A percentile compares a stretch with the other conserved stretches of the same genome.
phyloP scores from a whole-genome alignment of 2,888 invertebrate species.

The Rotaria socialis region DNA sequence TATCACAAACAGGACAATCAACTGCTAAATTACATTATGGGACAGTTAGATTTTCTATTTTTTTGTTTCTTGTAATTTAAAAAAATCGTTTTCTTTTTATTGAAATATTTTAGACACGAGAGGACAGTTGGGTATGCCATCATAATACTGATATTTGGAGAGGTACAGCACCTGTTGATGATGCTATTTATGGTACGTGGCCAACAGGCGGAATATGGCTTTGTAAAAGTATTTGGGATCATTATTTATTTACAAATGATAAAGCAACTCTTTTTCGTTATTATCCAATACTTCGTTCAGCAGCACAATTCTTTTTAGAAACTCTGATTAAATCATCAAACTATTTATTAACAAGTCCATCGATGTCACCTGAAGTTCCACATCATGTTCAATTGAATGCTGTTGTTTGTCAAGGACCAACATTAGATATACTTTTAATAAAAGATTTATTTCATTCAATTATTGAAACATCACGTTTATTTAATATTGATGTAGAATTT shows the following conservation, averaged over 20 bases:
- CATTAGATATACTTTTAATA: constrained; percentile 21
- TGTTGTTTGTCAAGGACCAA: constrained; percentile 19
- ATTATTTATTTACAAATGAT: constrained; percentile 9
- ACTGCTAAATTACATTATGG: constrained; percentile 32
- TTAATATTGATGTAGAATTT: background rate
- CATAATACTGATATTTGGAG: constrained; percentile 29
- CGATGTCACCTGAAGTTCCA: constrained; percentile 32
- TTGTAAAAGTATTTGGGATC: constrained; percentile 19
- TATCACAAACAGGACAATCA: background rate
- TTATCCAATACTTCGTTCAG: background rate
- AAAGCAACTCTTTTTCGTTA: background rate
- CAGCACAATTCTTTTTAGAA: constrained; percentile 26
- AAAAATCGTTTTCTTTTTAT: background rate
- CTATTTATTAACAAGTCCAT: constrained; percentile 12
- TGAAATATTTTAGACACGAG: background rate
- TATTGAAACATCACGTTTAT: constrained; percentile 2
- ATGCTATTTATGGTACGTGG: background rate
- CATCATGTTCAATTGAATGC: background rate
- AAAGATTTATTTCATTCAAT: background rate
- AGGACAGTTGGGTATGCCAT: constrained; percentile 26
- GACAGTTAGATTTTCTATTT: background rate
- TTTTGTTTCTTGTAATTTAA: background rate
- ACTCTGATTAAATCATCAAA: background rate
- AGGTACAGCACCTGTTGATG: constrained; percentile 24
- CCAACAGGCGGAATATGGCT: constrained; percentile 31